Evolutionary conservation across 2,113 vertebrate genomes (phyloP).

Genomic region (Coptodon bakossiorum): DNA sequence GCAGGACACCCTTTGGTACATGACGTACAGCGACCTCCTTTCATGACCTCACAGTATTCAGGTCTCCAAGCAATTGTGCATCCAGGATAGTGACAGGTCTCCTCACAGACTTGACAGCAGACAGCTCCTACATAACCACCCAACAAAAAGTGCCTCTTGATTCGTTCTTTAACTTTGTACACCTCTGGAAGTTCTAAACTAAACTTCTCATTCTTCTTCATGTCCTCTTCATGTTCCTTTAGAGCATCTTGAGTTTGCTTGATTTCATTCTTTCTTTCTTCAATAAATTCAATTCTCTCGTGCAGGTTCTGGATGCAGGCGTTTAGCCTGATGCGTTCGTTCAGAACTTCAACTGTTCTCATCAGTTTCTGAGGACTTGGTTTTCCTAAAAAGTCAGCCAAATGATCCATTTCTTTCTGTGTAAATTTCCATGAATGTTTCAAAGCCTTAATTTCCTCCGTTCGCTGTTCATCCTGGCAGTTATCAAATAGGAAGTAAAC

Average conservation of each 20-base stretch:
- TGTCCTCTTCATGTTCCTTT: background rate
- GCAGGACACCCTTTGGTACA: too few relatives aligned
- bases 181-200: background rate
- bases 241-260: background rate
- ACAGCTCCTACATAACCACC: background rate
- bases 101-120: too few relatives aligned
- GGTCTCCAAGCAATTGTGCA: too few relatives aligned
- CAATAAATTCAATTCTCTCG: background rate
- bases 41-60: too few relatives aligned
- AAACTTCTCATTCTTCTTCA: background rate
- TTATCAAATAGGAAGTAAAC: background rate
- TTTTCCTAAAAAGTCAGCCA: too few relatives aligned
- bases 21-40: too few relatives aligned
- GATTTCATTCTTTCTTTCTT: background rate
- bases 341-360: background rate
- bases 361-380: too few relatives aligned
- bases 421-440: too few relatives aligned
- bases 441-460: background rate
- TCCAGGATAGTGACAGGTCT: too few relatives aligned
- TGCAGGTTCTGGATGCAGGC: background rate
- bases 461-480: background rate
- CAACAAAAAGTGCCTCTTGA: fast-evolving
- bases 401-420: too few relatives aligned
- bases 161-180: background rate
- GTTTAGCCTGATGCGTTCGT: background rate